Percentiles rank a stretch among this genome's conserved stretches.
Conservation (phyloP, 2,888 invertebrate species). For the Lissocephala sabroskyi region DNA sequence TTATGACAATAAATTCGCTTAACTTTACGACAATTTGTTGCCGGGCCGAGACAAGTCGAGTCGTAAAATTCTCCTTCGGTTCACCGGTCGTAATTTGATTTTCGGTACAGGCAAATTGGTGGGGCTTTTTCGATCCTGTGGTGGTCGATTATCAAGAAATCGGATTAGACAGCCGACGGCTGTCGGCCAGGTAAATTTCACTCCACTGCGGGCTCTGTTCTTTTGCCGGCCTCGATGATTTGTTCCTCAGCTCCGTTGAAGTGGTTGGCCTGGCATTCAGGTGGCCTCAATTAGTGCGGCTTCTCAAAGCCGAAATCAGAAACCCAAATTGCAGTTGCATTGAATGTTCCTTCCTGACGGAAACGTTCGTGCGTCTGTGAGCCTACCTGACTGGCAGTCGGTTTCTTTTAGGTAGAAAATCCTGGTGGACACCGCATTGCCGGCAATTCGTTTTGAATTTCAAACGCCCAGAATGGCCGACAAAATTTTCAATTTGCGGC, state of each 20-base stretch:
- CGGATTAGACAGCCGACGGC: too few species aligned
- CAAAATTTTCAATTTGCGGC: conserved; percentile 13
- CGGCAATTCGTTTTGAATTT: conserved; percentile 44
- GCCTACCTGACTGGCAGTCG: too few species aligned
- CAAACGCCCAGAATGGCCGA: conserved; percentile 37
- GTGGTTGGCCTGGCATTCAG: conserved; percentile 2
- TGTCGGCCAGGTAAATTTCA: too few species aligned
- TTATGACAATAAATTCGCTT: conserved; percentile 66
- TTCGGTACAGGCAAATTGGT: conserved; percentile 6
- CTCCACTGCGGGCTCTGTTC: too few species aligned
- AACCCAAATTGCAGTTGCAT: too few species aligned
- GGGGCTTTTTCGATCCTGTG: neutral
- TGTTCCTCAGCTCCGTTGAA: too few species aligned
- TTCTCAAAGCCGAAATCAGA: conserved; percentile 16
- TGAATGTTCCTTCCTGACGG: too few species aligned
- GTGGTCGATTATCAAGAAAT: conserved; percentile 38
- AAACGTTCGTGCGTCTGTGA: too few species aligned
- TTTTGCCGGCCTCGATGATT: too few species aligned
- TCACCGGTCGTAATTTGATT: conserved; percentile 39
- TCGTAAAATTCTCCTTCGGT: conserved; percentile 42
- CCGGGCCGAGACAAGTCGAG: conserved; percentile 50
- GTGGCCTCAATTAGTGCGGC: conserved; percentile 55
- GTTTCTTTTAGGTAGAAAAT: too few species aligned
- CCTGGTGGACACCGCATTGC: conserved; percentile 29
- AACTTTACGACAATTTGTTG: conserved; percentile 65